These are phyloP conservation scores for Orchestia grillus DNA, from an alignment of 1,140 invertebrate genomes.

Conservation along the genomic window DNA sequence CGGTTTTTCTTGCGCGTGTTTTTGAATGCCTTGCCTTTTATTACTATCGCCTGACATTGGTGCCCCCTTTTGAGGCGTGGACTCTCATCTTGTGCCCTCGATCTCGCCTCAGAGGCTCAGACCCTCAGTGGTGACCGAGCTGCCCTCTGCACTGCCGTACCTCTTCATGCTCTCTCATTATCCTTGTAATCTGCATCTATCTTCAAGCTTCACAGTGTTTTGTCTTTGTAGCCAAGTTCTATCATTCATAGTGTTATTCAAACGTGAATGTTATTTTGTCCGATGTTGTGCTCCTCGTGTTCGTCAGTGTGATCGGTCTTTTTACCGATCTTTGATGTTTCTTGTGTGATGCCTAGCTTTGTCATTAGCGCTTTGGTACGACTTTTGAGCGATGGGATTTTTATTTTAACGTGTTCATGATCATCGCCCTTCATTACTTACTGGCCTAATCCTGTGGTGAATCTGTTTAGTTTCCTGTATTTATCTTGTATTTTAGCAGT, in stretches of 20 bases:
- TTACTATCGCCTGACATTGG: constrained; percentile 42
- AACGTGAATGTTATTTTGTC: not conserved
- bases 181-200: not conserved
- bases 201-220: not conserved
- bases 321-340: not conserved
- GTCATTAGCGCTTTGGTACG: not conserved
- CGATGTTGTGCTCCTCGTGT: not conserved
- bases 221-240: not conserved
- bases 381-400: not conserved
- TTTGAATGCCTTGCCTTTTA: constrained; percentile 28
- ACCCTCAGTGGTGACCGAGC: constrained; percentile 1
- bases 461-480: no score
- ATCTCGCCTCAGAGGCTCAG: not conserved
- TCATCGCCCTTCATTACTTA: not conserved
- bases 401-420: not conserved
- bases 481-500: not conserved
- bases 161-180: not conserved
- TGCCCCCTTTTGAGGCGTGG: constrained; percentile 3
- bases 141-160: not conserved
- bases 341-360: not conserved
- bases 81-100: not conserved
- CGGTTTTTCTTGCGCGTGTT: not conserved
- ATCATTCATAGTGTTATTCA: not conserved
- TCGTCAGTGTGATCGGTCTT: not conserved
- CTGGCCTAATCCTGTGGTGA: not conserved